These are phyloP conservation scores for Anolis sagrei DNA, from an alignment of 2,113 vertebrate species.

Conservation along the genomic window DNA sequence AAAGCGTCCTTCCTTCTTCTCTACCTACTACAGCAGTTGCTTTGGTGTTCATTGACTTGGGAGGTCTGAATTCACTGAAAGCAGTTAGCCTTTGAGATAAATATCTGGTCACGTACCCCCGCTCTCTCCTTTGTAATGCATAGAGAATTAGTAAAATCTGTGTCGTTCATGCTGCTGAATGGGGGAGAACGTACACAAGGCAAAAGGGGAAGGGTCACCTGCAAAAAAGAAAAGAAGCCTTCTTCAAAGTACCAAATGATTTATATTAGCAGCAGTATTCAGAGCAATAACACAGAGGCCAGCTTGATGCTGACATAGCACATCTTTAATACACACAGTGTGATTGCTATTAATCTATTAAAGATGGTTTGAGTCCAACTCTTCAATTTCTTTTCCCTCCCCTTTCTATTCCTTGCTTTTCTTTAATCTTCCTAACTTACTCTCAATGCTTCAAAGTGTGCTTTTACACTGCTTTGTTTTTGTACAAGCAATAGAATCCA, in stretches of 20 bases:
- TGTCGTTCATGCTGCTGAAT: conserved; percentile 26
- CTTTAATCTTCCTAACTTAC: not conserved
- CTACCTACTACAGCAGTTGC: conserved; percentile 8
- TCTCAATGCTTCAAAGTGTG: not conserved
- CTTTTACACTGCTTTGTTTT: not conserved
- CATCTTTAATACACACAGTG: not conserved
- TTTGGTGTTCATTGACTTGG: conserved; percentile 40
- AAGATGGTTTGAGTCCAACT: conserved; percentile 13
- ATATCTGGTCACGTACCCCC: conserved; percentile 33
- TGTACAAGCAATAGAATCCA: not conserved
- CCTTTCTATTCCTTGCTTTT: not conserved
- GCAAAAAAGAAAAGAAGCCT: not conserved
- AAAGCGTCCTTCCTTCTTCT: conserved; percentile 21
- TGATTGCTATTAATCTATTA: conserved; percentile 8
- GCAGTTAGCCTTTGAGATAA: conserved; percentile 41
- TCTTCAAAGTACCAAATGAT: not conserved
- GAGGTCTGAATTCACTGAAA: conserved; percentile 46
- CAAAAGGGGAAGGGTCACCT: not conserved
- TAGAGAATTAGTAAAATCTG: conserved; percentile 61
- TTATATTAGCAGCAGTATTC: conserved; percentile 28
- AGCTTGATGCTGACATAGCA: not conserved
- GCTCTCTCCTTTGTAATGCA: conserved; percentile 58
- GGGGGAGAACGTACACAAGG: conserved; percentile 19
- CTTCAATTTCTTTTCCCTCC: not conserved
- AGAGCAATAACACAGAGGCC: conserved; percentile 1